Conservation (phyloP, 2,113 vertebrate species). For the Leucoraja erinaceus region DNA sequence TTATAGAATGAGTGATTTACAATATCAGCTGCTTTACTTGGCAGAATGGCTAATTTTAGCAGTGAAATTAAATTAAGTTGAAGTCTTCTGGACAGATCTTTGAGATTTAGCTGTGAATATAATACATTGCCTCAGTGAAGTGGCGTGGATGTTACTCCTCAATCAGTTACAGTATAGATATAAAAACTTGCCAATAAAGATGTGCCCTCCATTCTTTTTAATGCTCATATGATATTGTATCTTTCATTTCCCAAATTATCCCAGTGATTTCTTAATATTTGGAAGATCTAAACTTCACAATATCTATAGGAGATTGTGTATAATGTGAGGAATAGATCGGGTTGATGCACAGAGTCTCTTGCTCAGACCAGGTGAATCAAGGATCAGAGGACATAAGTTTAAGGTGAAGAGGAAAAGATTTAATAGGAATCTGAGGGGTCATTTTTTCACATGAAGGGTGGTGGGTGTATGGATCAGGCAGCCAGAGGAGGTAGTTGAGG, state of each 20-base stretch:
- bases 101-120: not conserved
- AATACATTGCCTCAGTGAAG: not conserved
- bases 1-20: constrained; percentile 3
- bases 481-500: too few species aligned
- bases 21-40: constrained; percentile 27
- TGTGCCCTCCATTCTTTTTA: not conserved
- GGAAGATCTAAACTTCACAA: too few species aligned
- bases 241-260: not conserved
- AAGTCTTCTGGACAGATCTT: not conserved
- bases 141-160: too few species aligned
- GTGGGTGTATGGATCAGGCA: too few species aligned
- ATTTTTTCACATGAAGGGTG: too few species aligned
- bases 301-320: too few species aligned
- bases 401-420: too few species aligned
- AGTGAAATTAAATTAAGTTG: not conserved
- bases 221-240: not conserved
- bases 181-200: not conserved
- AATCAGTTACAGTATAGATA: not conserved
- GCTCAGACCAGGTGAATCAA: too few species aligned
- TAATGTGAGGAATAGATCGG: too few species aligned
- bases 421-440: too few species aligned
- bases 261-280: not conserved
- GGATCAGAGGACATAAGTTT: too few species aligned
- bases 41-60: constrained; percentile 30
- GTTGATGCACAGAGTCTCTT: too few species aligned